phyloP scores from a whole-genome alignment of 2,888 invertebrate genomes.

The Aquatica leii region DNA sequence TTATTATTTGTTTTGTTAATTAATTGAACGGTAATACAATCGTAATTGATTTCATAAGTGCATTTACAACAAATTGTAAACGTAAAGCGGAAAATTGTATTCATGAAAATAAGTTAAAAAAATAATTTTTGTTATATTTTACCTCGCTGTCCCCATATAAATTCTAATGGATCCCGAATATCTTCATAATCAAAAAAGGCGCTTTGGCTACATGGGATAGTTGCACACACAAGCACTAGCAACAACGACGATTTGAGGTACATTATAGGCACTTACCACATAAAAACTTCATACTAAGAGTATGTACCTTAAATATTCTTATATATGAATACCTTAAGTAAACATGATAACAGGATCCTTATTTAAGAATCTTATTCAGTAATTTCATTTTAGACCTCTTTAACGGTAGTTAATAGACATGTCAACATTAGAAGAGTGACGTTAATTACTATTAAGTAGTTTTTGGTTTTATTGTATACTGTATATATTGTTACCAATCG shows the following conservation, averaged over 20 bases:
- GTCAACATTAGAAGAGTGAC: constrained; percentile 13
- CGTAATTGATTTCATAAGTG: too few relatives aligned
- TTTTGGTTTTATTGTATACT: constrained; percentile 16
- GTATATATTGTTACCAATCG: too few relatives aligned
- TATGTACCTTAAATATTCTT: constrained; percentile 16
- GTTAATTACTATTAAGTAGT: constrained; percentile 7
- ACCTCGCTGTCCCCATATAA: constrained; percentile 27
- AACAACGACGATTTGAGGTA: too few relatives aligned
- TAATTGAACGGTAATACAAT: too few relatives aligned
- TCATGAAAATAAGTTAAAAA: too few relatives aligned
- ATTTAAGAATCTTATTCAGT: neutral
- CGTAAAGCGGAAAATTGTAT: too few relatives aligned
- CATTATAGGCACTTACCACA: too few relatives aligned
- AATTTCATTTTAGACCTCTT: constrained; percentile 1
- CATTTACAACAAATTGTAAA: too few relatives aligned
- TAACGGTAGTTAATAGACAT: constrained; percentile 25
- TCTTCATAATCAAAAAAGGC: constrained; percentile 38
- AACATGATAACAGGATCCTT: constrained; percentile 23
- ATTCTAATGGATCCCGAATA: constrained; percentile 33
- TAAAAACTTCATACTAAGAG: too few relatives aligned
- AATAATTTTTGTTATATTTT: too few relatives aligned
- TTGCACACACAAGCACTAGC: neutral
- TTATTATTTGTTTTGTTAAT: too few relatives aligned
- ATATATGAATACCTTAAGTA: constrained; percentile 19
- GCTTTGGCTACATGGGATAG: neutral